Conservation (phyloP, 1,140 invertebrate genomes). For the Drosophila quadrilineata region DNA sequence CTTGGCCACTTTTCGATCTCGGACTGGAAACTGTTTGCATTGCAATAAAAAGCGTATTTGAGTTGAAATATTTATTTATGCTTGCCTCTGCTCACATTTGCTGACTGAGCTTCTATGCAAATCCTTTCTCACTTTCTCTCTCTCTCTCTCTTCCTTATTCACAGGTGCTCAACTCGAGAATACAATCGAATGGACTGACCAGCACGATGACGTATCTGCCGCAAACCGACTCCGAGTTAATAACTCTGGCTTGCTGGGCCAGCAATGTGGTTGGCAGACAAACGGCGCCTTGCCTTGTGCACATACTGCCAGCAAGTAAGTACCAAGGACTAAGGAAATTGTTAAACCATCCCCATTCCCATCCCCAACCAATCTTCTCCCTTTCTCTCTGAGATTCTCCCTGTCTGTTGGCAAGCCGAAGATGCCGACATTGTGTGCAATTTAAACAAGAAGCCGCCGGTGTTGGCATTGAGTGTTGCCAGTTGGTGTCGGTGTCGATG, state of each 20-base stretch:
- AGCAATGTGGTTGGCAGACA: conserved; percentile 91
- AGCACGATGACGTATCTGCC: conserved; percentile 87
- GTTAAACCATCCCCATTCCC: conserved; percentile 12
- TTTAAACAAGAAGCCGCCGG: conserved; percentile 50
- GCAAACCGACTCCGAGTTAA: conserved; percentile 86
- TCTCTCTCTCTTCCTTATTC: conserved; percentile 43
- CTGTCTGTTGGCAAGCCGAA: conserved; percentile 34
- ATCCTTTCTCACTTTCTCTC: conserved; percentile 36
- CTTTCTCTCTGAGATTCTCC: too few relatives aligned
- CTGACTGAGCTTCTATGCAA: conserved; percentile 37
- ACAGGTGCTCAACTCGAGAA: conserved; percentile 83
- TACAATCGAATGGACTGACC: conserved; percentile 85
- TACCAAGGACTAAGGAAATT: conserved; percentile 35
- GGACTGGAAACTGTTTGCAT: conserved; percentile 44
- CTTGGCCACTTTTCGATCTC: too few relatives aligned
- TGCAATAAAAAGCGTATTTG: conserved; percentile 74
- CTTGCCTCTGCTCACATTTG: conserved; percentile 42
- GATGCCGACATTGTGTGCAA: conserved; percentile 56
- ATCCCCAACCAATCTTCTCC: neutral
- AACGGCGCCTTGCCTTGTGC: conserved; percentile 89
- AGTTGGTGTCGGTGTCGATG: too few relatives aligned
- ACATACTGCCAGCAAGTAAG: conserved; percentile 90
- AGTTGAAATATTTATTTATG: conserved; percentile 73
- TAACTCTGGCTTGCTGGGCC: conserved; percentile 93
- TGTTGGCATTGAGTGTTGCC: neutral